Conservation (phyloP, 2,113 vertebrate species). For the Vulpes ferrilata region DNA sequence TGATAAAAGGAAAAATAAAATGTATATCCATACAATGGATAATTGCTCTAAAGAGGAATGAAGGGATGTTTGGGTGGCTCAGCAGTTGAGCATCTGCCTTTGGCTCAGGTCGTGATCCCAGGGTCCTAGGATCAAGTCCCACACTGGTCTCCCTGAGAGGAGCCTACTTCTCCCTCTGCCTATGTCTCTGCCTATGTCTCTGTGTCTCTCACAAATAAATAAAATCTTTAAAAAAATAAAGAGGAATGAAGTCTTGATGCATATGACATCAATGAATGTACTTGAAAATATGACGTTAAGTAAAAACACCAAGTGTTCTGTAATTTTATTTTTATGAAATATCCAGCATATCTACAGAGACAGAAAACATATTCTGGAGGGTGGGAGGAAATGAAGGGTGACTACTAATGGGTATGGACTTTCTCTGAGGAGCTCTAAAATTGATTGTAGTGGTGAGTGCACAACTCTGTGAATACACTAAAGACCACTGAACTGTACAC, state of each 20-base stretch:
- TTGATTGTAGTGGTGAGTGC: background rate
- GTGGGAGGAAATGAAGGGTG: rapidly evolving
- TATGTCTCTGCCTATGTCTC: too few relatives aligned
- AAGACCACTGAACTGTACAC: background rate
- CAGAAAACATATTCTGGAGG: background rate
- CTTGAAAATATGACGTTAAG: background rate
- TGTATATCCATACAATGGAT: background rate
- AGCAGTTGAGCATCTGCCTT: too few relatives aligned
- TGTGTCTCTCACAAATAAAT: too few relatives aligned
- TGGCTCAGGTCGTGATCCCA: too few relatives aligned
- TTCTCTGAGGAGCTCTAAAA: background rate
- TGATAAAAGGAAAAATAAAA: background rate
- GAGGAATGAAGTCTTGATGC: background rate
- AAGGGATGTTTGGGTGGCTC: background rate
- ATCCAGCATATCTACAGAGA: background rate
- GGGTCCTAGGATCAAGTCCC: too few relatives aligned
- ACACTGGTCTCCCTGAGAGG: too few relatives aligned
- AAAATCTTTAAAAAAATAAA: background rate
- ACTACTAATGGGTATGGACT: background rate
- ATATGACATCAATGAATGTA: background rate
- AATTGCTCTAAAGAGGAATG: background rate
- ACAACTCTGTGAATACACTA: background rate
- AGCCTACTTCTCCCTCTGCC: too few relatives aligned
- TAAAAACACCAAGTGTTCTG: background rate
- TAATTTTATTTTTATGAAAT: background rate